Evolutionary conservation across 2,797 vertebrate genomes (phyloP).

Genomic region (Phalanger gymnotis): DNA sequence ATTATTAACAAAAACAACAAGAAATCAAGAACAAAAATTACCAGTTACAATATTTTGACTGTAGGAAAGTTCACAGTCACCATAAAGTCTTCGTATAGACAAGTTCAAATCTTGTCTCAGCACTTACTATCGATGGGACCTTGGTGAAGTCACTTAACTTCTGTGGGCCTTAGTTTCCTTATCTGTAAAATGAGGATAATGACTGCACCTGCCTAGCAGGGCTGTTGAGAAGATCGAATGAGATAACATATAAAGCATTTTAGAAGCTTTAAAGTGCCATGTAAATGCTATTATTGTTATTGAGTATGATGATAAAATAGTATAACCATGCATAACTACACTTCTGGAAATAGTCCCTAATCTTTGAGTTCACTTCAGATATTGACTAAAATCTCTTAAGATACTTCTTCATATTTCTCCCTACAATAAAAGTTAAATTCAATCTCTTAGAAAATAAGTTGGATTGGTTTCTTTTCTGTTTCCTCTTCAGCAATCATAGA

Average conservation of each 20-base stretch:
- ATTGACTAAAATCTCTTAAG: neutral
- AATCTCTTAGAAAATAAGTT: neutral
- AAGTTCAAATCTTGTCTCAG: neutral
- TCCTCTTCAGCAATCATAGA: too few relatives aligned
- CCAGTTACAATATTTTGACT: neutral
- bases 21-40: neutral
- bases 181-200: neutral
- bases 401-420: neutral
- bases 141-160: neutral
- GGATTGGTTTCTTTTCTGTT: neutral
- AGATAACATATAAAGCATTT: neutral
- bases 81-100: neutral
- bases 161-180: neutral
- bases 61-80: neutral
- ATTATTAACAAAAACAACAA: neutral
- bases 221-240: neutral
- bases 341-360: neutral
- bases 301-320: neutral
- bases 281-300: neutral
- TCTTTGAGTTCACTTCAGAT: neutral
- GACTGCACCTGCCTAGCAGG: neutral
- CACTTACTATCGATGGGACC: neutral
- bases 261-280: neutral
- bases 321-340: neutral
- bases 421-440: neutral